phyloP scores from a whole-genome alignment of 2,113 vertebrate species.

The Nestor notabilis region DNA sequence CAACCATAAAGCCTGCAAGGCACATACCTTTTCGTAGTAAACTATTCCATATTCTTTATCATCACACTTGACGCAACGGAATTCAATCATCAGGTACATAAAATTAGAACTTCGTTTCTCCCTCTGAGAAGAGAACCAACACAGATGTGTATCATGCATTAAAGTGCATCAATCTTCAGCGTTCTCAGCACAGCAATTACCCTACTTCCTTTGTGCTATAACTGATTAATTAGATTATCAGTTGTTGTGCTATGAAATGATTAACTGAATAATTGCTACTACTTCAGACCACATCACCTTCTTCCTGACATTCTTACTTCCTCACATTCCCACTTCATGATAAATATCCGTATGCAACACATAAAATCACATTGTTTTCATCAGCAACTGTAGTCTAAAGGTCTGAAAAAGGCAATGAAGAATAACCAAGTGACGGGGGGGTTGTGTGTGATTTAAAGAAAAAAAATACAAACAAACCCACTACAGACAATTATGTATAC shows the following conservation, averaged over 20 bases:
- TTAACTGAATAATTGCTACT: not conserved
- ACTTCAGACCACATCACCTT: not conserved
- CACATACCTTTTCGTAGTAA: conserved; percentile 97
- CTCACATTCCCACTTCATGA: not conserved
- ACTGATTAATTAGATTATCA: not conserved
- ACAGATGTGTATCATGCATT: not conserved
- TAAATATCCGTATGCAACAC: not conserved
- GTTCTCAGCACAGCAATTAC: not conserved
- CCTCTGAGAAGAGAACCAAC: conserved; percentile 78
- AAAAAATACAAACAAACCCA: too few relatives aligned
- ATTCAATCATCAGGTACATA: conserved; percentile 99
- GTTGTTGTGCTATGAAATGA: not conserved
- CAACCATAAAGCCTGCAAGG: conserved; percentile 5
- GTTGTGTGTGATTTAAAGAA: not conserved
- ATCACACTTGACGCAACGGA: conserved; percentile 91
- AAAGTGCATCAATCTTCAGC: not conserved
- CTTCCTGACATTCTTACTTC: not conserved
- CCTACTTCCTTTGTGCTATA: not conserved
- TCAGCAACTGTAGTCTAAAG: not conserved
- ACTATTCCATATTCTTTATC: conserved; percentile 96
- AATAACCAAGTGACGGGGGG: not conserved
- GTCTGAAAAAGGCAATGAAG: not conserved
- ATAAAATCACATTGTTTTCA: not conserved
- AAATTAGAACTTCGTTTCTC: conserved; percentile 99
- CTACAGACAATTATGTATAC: not conserved